These are phyloP conservation scores for Tokudaia muenninki DNA, from an alignment of 2,797 vertebrate species.

Conservation along the genomic window DNA sequence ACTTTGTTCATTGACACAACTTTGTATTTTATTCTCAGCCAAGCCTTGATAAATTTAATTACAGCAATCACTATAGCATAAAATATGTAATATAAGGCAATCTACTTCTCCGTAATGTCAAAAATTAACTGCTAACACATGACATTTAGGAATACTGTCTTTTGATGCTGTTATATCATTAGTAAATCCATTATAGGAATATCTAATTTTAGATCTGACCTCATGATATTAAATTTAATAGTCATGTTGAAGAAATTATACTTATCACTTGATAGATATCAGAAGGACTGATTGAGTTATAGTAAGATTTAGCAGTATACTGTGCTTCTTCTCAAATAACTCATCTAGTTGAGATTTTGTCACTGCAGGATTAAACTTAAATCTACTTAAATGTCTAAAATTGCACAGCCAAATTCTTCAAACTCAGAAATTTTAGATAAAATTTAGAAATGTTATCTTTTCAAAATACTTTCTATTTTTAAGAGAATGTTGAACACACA, in stretches of 20 bases:
- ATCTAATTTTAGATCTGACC: slow-evolving; percentile 25
- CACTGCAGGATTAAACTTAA: background rate
- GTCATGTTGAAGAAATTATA: background rate
- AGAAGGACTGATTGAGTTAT: background rate
- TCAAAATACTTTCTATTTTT: background rate
- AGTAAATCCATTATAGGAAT: slow-evolving; percentile 42
- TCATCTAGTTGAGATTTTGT: background rate
- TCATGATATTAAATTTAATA: slow-evolving; percentile 47
- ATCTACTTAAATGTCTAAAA: background rate
- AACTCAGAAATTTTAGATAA: background rate
- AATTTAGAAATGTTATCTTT: background rate
- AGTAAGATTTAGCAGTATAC: background rate
- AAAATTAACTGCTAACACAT: slow-evolving; percentile 46
- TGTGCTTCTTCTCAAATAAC: background rate
- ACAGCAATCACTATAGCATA: slow-evolving; percentile 49
- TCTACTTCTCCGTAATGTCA: slow-evolving; percentile 16
- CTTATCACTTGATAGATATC: slow-evolving; percentile 30
- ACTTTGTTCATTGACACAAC: slow-evolving; percentile 22
- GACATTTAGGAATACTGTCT: background rate
- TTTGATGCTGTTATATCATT: background rate
- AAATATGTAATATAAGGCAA: slow-evolving; percentile 50
- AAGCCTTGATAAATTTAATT: slow-evolving; percentile 74
- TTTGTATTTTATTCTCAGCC: slow-evolving; percentile 50
- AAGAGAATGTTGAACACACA: background rate
- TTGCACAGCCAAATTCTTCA: background rate